Base-by-base conservation (phyloP, 2,797 vertebrate genomes). In the Amblyopsis hoosieri region DNA sequence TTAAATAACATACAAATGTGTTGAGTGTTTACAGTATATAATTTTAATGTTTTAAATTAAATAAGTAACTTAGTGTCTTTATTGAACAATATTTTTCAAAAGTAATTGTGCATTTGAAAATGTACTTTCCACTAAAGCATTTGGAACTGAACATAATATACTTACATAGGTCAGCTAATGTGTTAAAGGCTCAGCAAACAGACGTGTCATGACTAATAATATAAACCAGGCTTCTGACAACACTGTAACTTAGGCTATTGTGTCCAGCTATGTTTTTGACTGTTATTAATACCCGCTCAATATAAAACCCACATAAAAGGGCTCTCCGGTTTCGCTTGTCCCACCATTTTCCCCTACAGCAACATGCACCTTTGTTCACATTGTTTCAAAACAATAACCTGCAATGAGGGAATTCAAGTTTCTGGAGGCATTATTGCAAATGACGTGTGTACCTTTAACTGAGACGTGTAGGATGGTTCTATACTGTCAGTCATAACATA, bases 211-310 rank as follows among this genome's bases (percentile, higher is more conserved):
- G 31, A 0, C 52, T 53, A 54, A 64, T 60, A 13, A 9, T 42
- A 42, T 68, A 29, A 58, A 8, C 55, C 15, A 54, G 12, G 13
- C 17, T 31, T 37, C 58, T 66, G 42, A n/a, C 14, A 52, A 46
- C 52, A 17, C 31, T 52, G 33, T 6, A 61, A 53, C 45, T 29
- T 13, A 3, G 3, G 23, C 7, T 42, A 29, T 11, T 59, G 14
- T 14, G n/a, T 48, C 12, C 47, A 48, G 12, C 1, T 7, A 48
- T 48, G 1, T 48, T 12, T 48, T 12, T 48, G 4, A 12, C 47
- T 3, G n/a, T 48, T 48, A 4, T 48, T 48, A 12, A 48, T 1
- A 8, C 45, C 4, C 13, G 19, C 4, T 10, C 52, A 37, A 8
- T 55, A 50, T 55, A 10, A 5, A 57, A 12, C 52, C n/a, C 13